Conservation (phyloP, 2,888 invertebrate species). For the Phania funesta region DNA sequence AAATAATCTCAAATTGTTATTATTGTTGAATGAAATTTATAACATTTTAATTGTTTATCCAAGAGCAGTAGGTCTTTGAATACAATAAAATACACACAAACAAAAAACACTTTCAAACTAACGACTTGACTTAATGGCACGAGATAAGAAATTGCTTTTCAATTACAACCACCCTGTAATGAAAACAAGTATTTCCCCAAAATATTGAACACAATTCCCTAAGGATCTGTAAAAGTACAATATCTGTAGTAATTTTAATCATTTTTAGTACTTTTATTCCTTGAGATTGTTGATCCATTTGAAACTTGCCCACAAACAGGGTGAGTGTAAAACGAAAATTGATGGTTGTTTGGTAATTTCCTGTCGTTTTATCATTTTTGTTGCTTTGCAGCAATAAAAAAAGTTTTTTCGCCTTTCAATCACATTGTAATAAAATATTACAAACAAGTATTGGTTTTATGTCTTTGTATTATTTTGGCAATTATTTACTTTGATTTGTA, state of each 20-base stretch:
- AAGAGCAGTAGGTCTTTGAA: constrained; percentile 7
- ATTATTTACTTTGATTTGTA: constrained; percentile 33
- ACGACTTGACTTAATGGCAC: background rate
- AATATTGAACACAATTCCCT: background rate
- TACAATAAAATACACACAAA: background rate
- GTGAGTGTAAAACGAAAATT: constrained; percentile 13
- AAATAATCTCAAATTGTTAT: constrained; percentile 30
- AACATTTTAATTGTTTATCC: constrained; percentile 43
- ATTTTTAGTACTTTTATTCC: background rate
- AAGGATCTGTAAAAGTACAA: constrained; percentile 27
- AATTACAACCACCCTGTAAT: background rate
- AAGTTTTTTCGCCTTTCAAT: constrained; percentile 16
- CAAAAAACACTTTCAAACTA: background rate
- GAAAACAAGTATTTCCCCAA: background rate
- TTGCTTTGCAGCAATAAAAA: background rate
- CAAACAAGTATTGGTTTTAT: constrained; percentile 1
- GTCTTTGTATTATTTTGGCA: background rate
- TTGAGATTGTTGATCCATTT: background rate
- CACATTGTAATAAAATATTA: constrained; percentile 28
- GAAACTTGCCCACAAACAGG: background rate
- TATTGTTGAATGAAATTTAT: constrained; percentile 45
- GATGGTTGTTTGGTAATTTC: constrained; percentile 20
- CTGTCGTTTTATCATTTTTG: background rate
- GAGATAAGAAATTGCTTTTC: constrained; percentile 29
- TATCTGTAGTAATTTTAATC: constrained; percentile 16